Evolutionary conservation across 2,888 invertebrate genomes (phyloP), one percentile per base, ranked within the genome.

Genomic region (Meiosimyza platycephala): DNA sequence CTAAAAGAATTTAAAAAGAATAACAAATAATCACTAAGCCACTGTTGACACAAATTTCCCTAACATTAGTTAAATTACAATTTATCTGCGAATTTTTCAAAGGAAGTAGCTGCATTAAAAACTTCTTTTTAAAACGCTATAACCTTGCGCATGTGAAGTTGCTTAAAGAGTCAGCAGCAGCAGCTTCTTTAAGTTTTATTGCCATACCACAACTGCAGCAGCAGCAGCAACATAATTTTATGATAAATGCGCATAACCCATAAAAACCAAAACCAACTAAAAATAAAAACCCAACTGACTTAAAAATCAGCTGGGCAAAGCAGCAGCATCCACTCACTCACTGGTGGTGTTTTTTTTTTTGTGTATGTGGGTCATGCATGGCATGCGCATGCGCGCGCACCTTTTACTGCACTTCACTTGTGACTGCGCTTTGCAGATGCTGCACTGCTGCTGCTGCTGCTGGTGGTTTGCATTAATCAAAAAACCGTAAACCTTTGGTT

Each of bases 181-280:
- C 62, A 15, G 51, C 57, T 18, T 28, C n/a, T 47, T 55, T 11
- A 6, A n/a, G 40, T n/a, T 51, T 48, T 33, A 16, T 48, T 40
- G 54, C 18, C 50, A 28, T 33, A 60, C 4, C 28, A 3, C 28
- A 11, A 15, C 33, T 16, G 47, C 60, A 47, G 60, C 60, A n/a
- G 60, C 60, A 40, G 67, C 67, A 55, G 60, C 51, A n/a, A n/a
- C n/a, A 50, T 66, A 47, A 54, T 67, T 67, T 72, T 65, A 73
- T 73, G 69, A 64, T 65, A 65, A 68, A 73, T 73, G 73, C 59
- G 63, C 48, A 59, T 70, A 69, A 65, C 73, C 73, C 55, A 71
- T 71, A 71, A 73, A 65, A 51, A 16, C 18, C 40, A 40, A 40
- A 40, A 22, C 22, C 22, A 22, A 22, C 22, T 22, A 2, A 22